Base-by-base conservation (phyloP, 1,140 invertebrate genomes). In the Pinna nobilis region DNA sequence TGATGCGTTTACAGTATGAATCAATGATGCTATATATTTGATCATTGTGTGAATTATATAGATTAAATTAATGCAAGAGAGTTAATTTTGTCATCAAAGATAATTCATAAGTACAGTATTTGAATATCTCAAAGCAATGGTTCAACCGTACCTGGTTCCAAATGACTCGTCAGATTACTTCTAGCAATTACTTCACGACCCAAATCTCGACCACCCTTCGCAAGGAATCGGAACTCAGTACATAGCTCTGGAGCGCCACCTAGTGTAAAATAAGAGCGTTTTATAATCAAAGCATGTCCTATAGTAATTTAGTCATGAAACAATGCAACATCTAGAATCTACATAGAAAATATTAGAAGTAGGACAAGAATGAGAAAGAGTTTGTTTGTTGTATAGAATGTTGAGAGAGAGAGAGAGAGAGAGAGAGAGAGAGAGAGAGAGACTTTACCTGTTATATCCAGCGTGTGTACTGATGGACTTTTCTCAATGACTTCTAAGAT, bases 61-160 rank as follows among this genome's bases (percentile, higher is more conserved):
- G n/a, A n/a, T n/a, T n/a, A n/a, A n/a, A n/a, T n/a, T n/a, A n/a
- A n/a, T n/a, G n/a, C n/a, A n/a, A n/a, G n/a, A n/a, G n/a, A n/a
- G n/a, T n/a, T n/a, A n/a, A n/a, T n/a, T n/a, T n/a, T n/a, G n/a
- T n/a, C n/a, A n/a, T n/a, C n/a, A n/a, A n/a, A n/a, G n/a, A n/a
- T n/a, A n/a, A n/a, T n/a, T n/a, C n/a, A n/a, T n/a, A n/a, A n/a
- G n/a, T n/a, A n/a, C n/a, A n/a, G n/a, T n/a, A n/a, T n/a, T n/a
- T n/a, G n/a, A n/a, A 18, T 18, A 47, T 2, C 2, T 18, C 18
- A 49, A 49, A n/a, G 44, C 11, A n/a, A n/a, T n/a, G n/a, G n/a
- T n/a, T n/a, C n/a, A n/a, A n/a, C n/a, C n/a, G n/a, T 73, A 83
- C 81, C 81, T 66, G 81, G 81, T 67, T 83, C 81, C 23, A 74